Evolutionary conservation across 1,140 invertebrate species (phyloP), one percentile per base, ranked within the genome.

Genomic region (Periplaneta americana): DNA sequence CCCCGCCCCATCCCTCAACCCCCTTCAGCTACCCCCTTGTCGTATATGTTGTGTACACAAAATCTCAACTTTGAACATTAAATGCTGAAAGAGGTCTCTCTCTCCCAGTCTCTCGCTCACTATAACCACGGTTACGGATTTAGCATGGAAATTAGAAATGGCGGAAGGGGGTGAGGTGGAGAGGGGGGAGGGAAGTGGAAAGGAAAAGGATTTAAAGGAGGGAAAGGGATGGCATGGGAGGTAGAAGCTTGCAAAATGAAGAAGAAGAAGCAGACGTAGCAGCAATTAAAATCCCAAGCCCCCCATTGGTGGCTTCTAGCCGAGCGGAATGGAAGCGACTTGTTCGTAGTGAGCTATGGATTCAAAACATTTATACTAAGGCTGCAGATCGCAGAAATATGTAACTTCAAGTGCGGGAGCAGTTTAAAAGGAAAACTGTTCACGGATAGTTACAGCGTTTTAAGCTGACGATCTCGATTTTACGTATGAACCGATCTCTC

Each of bases 41-140:
- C 48, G 22, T 66, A 66, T n/a, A 66, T 28, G 48, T 66, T 66
- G 48, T 66, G 48, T 66, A 48, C 39, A 48, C 77, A 78, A 78
- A 78, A 78, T 78, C 77, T 78, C 35, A 78, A 78, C 77, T 78
- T 78, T 78, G 77, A 78, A 78, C 77, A 78, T 78, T 78, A 78
- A 78, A 78, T 78, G 35, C 77, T 37, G 77, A 48, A 32, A 78
- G 39, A 48, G 35, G 77, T 22, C 2, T 57, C 48, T 66, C 48
- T 48, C 39, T 66, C 48, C 28, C 15, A n/a, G 15, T 57, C 48
- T 66, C 48, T 48, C 39, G 22, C 48, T 66, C 15, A n/a, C 48
- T n/a, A 66, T 66, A 66, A 66, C 48, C 48, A 15, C 35, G 39
- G 77, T 4, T 48, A 78, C 77, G 77, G 77, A 78, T 78, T 78